Evolutionary conservation across 2,888 invertebrate species (phyloP), one percentile per base, ranked within the genome.

Genomic region (Calephelis perditalis): DNA sequence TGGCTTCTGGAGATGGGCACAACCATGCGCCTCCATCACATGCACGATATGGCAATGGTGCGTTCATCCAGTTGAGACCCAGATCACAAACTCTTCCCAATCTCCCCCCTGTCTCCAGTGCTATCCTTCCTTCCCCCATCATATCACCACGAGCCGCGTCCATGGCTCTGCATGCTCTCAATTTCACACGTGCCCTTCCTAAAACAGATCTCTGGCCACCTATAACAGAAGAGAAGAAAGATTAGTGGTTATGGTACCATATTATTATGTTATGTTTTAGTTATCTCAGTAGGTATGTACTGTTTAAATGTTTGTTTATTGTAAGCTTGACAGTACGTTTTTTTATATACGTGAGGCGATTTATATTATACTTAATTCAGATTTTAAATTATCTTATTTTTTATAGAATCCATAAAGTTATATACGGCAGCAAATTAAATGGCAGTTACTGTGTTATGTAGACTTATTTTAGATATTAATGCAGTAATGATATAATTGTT

Each of bases 11-110:
- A 1, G 89, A 89, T 59, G 77, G 74, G 44, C 89, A 89, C 67
- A 89, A 89, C 67, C 90, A 90, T 70, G 81, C 85, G 44, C 87
- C 88, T 12, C 90, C 90, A 0, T 86, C 86, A 2, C 88, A 90
- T 68, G 89, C 88, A 12, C 84, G 89, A n/a, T 88, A 85, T 65
- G 89, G 89, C 4, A 88, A 89, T 69, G 90, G 90, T 5, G 86
- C 88, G 40, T 89, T 89, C 68, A 88, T 90, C 10, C 85, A 85
- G 70, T 78, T 90, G n/a, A 80, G 83, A 43, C 89, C 88, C 12
- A 77, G 85, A 64, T 64, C 68, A 11, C 70, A 71, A 56, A 63
- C 72, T n/a, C 63, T 67, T 37, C 66, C 74, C 26, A 63, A 68
- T 35, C 62, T 73, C 5, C 63, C 72, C 5, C 65, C 71, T 36